Evolutionary conservation across 2,797 vertebrate genomes (phyloP).

Genomic region (Sebastolobus alascanus): DNA sequence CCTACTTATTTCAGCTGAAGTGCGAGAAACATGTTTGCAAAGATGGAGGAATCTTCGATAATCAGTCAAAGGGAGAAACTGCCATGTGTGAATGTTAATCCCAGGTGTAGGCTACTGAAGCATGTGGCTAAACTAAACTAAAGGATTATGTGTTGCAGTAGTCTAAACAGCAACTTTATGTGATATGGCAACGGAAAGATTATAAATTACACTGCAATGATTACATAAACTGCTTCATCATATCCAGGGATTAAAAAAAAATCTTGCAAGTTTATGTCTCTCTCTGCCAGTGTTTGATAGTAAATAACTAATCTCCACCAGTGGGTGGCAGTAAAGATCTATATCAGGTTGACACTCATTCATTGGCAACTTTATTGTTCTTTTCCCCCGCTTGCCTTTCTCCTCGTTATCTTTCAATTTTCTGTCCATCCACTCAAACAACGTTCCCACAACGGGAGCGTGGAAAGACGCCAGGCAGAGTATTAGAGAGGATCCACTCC

Average conservation of each 20-base stretch:
- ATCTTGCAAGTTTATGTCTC: constrained; percentile 5
- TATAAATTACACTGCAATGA: neutral
- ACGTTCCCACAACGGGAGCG: constrained; percentile 26
- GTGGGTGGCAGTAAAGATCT: constrained; percentile 79
- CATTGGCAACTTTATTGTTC: constrained; percentile 35
- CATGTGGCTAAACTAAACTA: neutral
- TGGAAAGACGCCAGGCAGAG: constrained; percentile 26
- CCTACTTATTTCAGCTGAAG: constrained; percentile 52
- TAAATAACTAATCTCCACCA: constrained; percentile 49
- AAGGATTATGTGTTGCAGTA: neutral
- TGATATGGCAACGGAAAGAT: neutral
- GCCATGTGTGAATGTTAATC: neutral
- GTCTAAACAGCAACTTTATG: neutral
- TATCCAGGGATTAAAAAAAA: constrained; percentile 14
- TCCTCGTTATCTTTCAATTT: constrained; percentile 64
- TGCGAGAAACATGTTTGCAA: constrained; percentile 31
- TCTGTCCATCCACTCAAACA: constrained; percentile 48
- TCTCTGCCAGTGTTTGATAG: constrained; percentile 18
- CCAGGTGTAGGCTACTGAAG: neutral
- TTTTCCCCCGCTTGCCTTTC: constrained; percentile 40
- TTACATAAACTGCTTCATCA: constrained; percentile 32
- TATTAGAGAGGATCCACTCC: constrained; percentile 1
- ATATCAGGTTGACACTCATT: constrained; percentile 24
- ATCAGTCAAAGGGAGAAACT: neutral
- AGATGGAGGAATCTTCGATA: constrained; percentile 2